Evolutionary conservation across 2,888 invertebrate species (phyloP).

Genomic region (Drosophila robusta): DNA sequence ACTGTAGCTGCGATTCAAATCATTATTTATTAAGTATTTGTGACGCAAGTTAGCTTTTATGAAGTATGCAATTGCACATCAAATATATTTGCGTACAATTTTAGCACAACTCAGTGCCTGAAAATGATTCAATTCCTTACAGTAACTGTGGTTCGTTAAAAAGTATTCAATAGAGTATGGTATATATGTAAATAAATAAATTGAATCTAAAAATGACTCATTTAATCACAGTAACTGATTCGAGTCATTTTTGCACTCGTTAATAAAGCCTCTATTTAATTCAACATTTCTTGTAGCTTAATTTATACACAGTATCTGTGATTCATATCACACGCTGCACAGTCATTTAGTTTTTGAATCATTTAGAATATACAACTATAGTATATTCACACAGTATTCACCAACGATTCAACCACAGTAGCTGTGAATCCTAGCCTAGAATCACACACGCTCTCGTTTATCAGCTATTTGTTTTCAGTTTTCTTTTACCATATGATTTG

Average conservation of each 20-base stretch:
- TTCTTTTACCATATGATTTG: not conserved
- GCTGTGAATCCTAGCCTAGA: not conserved
- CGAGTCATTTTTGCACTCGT: not conserved
- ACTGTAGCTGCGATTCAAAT: too few species aligned
- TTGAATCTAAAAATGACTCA: too few species aligned
- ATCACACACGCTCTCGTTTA: not conserved
- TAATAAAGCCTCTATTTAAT: too few species aligned
- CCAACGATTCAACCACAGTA: constrained; percentile 1
- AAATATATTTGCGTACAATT: too few species aligned
- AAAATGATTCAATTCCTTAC: too few species aligned
- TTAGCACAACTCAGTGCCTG: too few species aligned
- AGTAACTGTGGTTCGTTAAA: too few species aligned
- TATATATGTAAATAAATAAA: too few species aligned
- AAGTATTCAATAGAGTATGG: too few species aligned
- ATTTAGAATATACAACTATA: not conserved
- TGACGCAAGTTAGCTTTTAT: too few species aligned
- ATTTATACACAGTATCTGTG: not conserved
- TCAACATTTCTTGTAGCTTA: not conserved
- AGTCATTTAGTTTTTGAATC: not conserved
- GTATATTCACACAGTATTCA: not conserved
- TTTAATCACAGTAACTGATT: not conserved
- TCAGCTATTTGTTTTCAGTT: not conserved
- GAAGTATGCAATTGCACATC: too few species aligned
- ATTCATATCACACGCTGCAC: not conserved
- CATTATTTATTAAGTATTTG: too few species aligned